These are phyloP conservation scores for Xestobium rufovillosum DNA, from an alignment of 2,888 invertebrate species.

Conservation along the genomic window DNA sequence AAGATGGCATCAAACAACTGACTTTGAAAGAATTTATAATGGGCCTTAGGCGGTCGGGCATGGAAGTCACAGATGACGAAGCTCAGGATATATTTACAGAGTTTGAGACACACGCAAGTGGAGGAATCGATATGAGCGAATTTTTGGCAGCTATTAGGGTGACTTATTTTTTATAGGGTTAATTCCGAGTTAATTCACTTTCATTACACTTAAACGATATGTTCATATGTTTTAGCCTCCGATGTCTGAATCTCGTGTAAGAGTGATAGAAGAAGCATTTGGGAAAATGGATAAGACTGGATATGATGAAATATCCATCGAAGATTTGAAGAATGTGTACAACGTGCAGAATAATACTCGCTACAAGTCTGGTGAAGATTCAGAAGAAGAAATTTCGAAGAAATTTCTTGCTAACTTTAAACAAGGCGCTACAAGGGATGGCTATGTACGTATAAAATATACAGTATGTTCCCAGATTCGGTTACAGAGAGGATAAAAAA, in stretches of 20 bases:
- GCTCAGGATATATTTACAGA: conserved; percentile 57
- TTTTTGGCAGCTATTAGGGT: conserved; percentile 78
- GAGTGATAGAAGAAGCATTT: conserved; percentile 73
- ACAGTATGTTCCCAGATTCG: conserved; percentile 1
- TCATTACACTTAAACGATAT: too few species aligned
- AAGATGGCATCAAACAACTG: conserved; percentile 77
- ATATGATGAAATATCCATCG: conserved; percentile 71
- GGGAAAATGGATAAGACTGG: conserved; percentile 80
- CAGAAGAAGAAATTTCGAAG: conserved; percentile 70
- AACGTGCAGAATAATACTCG: conserved; percentile 75
- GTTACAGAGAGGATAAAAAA: too few species aligned
- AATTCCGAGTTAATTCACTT: too few species aligned
- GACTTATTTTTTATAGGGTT: too few species aligned
- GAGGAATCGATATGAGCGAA: conserved; percentile 81
- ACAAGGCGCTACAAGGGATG: conserved; percentile 63
- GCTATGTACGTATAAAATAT: conserved; percentile 52
- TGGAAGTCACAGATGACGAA: conserved; percentile 60
- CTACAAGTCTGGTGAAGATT: conserved; percentile 80
- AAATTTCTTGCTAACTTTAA: conserved; percentile 83
- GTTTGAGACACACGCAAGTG: conserved; percentile 77
- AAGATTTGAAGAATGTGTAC: conserved; percentile 73
- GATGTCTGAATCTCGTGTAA: conserved; percentile 65
- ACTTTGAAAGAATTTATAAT: conserved; percentile 73
- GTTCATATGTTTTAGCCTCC: conserved; percentile 66
- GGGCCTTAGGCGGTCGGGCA: conserved; percentile 70